Conservation (phyloP, 2,888 invertebrate species). For the Lumbricus terrestris region DNA sequence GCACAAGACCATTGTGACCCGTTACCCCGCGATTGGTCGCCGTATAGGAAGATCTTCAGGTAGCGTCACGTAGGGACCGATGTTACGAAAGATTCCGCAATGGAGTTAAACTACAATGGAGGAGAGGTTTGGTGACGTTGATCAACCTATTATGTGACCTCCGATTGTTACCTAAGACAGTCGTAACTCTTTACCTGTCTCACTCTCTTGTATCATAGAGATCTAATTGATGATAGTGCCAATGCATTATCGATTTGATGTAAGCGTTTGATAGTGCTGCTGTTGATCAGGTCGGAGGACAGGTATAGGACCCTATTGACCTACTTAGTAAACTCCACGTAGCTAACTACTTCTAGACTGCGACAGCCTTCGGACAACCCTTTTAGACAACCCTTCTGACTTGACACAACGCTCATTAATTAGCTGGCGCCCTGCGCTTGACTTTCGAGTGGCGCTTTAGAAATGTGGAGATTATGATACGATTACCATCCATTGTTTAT, state of each 20-base stretch:
- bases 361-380: too few relatives aligned
- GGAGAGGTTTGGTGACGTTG: background rate
- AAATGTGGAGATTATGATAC: too few relatives aligned
- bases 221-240: background rate
- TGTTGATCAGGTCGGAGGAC: background rate
- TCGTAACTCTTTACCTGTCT: too few relatives aligned
- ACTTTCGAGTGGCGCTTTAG: too few relatives aligned
- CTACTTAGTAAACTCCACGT: background rate
- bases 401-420: too few relatives aligned
- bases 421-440: too few relatives aligned
- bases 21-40: background rate
- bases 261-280: background rate
- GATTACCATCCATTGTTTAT: too few relatives aligned
- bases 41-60: background rate
- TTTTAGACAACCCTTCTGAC: too few relatives aligned
- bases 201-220: background rate
- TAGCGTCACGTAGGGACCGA: background rate
- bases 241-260: background rate
- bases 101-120: background rate
- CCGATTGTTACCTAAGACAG: too few relatives aligned
- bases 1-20: background rate
- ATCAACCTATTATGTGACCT: background rate
- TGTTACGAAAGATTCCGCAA: background rate
- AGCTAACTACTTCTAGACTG: too few relatives aligned
- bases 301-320: background rate